These are phyloP conservation scores for Akabosia matsudoensis DNA, from an alignment of 1,140 invertebrate genomes.

Conservation along the genomic window DNA sequence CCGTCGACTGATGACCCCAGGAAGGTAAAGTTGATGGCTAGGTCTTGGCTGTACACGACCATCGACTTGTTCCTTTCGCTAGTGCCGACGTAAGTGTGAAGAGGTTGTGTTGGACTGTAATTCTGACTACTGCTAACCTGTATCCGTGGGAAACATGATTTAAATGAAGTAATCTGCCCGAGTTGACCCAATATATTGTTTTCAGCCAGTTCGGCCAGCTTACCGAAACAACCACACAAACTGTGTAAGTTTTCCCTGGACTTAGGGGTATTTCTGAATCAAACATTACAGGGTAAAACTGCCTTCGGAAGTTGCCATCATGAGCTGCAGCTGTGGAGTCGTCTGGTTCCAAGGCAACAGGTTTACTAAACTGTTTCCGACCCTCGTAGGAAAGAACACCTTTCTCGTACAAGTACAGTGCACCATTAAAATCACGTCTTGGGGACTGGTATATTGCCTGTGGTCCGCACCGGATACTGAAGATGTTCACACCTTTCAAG, in stretches of 20 bases:
- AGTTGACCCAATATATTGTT: too few species aligned
- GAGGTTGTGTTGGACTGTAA: constrained; percentile 22
- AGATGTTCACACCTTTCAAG: constrained; percentile 31
- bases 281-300: constrained; percentile 29
- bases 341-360: neutral
- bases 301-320: neutral
- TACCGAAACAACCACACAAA: constrained; percentile 31
- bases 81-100: constrained; percentile 27
- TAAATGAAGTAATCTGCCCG: too few species aligned
- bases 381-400: neutral
- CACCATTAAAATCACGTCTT: constrained; percentile 25
- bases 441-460: neutral
- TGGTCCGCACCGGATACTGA: constrained; percentile 27
- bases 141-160: too few species aligned
- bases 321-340: neutral
- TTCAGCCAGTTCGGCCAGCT: neutral
- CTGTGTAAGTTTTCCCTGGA: constrained; percentile 24
- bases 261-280: constrained; percentile 24
- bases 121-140: constrained; percentile 21
- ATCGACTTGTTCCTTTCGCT: constrained; percentile 5
- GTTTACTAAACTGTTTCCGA: neutral
- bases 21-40: constrained; percentile 33
- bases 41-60: neutral
- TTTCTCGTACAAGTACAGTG: constrained; percentile 22
- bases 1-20: constrained; percentile 23